Evolutionary conservation across 2,797 vertebrate genomes (phyloP), one percentile per base, ranked within the genome.

Genomic region (Phalloptychus januarius): DNA sequence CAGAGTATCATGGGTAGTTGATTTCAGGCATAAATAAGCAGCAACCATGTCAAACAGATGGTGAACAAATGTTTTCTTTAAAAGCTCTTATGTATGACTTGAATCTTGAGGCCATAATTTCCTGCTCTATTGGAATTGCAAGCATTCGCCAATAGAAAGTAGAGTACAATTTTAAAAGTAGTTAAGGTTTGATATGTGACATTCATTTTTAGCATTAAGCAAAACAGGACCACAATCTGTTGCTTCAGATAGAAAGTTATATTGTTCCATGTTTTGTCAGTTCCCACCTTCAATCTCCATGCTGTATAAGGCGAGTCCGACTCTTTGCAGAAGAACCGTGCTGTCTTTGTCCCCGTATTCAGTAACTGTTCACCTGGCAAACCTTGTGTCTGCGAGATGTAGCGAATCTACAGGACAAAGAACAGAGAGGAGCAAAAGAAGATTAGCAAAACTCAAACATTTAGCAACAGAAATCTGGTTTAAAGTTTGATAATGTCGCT

Each of bases 321-420:
- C 91, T 98, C 97, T 95, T 95, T 97, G 93, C 96, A 96, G 95
- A 99, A 99, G 95, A 99, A 99, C 87, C 98, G 96, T 54, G 96
- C 92, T 0, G 98, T 99, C 95, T 99, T 99, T 5, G 98, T 99
- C 90, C 98, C 98, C 86, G 96, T 93, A 83, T 97, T 99, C 92
- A 99, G 90, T 87, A 99, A 93, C 87, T 97, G 97, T 84, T 99
- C 98, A 91, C 96, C 97, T 36, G 98, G 98, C 84, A 97, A 95
- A 86, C 98, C 98, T 96, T 99, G 98, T 56, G 98, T 99, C 96
- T 99, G 98, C 83, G 98, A 99, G 95, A 99, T 99, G 93, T 98
- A 99, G 95, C 98, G 98, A 94, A 99, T 99, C 98, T 99, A 94
- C 88, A 87, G 85, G 87, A 74, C 71, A 54, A 4, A 67, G 10